Evolutionary conservation across 2,888 invertebrate genomes (phyloP).

Genomic region (Galerucella pusilla): DNA sequence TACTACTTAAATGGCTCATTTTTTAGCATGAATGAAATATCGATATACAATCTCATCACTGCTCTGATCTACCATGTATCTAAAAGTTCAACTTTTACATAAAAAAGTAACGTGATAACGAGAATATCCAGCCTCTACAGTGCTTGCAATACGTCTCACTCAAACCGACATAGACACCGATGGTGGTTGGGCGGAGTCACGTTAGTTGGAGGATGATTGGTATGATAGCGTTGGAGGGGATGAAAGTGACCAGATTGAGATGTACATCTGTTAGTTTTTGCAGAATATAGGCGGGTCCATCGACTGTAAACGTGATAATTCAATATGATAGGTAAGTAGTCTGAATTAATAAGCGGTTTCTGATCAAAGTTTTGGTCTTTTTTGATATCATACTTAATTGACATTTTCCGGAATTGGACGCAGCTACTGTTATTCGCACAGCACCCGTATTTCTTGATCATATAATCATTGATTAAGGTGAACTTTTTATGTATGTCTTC

Average conservation of each 20-base stretch:
- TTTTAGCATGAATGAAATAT: no score
- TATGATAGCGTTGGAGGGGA: conserved; percentile 53
- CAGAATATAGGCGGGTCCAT: conserved; percentile 60
- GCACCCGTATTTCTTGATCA: no score
- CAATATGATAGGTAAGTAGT: conserved; percentile 60
- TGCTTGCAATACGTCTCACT: conserved; percentile 55
- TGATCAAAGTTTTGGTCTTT: conserved; percentile 64
- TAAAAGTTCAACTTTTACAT: no score
- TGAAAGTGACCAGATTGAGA: conserved; percentile 60
- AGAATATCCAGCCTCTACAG: background rate
- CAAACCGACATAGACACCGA: conserved; percentile 56
- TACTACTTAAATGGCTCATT: no score
- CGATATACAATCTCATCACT: no score
- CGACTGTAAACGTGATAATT: conserved; percentile 59
- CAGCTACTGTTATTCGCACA: background rate
- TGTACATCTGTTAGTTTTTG: conserved; percentile 67
- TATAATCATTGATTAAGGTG: no score
- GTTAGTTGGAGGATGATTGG: conserved; percentile 54
- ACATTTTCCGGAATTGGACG: conserved; percentile 42
- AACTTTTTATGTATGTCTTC: no score
- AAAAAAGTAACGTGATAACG: background rate
- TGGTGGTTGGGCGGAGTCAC: conserved; percentile 58
- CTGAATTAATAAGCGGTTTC: conserved; percentile 61
- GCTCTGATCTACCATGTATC: no score
- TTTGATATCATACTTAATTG: conserved; percentile 49